Base-by-base conservation (phyloP, 2,113 vertebrate genomes). In the Mustela nigripes region DNA sequence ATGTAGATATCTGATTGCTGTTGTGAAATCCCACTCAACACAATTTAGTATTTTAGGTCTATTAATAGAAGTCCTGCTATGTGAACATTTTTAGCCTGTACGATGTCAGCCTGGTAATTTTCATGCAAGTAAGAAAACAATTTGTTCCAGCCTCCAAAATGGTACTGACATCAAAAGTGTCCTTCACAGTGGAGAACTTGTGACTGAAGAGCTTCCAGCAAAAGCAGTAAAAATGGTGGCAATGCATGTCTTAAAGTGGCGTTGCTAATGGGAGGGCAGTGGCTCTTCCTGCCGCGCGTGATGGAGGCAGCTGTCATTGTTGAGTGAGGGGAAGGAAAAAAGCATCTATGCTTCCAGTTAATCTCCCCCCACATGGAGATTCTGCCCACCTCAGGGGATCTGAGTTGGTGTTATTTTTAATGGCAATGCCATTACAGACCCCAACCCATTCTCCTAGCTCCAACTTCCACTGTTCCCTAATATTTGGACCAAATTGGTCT, bases 81-180 rank as follows among this genome's bases (percentile, higher is more conserved):
- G 96, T 58, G 97, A 98, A 97, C 89, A 91, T 94, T 98, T 97
- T 98, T 97, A 98, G 97, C 94, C 82, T 93, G 89, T 94, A 80
- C 15, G 0, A 94, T 97, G 95, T 89, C 93, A 95, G 97, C 92
- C 82, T 97, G 95, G 78, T 95, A 86, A 96, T 96, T 98, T 97
- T 97, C 93, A 96, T 80, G 91, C 95, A 97, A 96, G 95, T 69
- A 96, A 95, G 90, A 95, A 97, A 95, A 95, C 89, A 94, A 76
- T 96, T 97, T 97, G 96, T 97, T 97, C 96, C 89, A 93, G 95
- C 50, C 73, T 98, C 93, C 74, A 86, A 95, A 97, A 97, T 81
- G 89, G 73, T 76, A 89, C 94, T 95, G 80, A 96, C 84, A 97
- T 97, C 92, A 90, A 96, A 94, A 78, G 87, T 84, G 69, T 94